phyloP scores from a whole-genome alignment of 1,140 invertebrate genomes.

The Charaxes varanes region DNA sequence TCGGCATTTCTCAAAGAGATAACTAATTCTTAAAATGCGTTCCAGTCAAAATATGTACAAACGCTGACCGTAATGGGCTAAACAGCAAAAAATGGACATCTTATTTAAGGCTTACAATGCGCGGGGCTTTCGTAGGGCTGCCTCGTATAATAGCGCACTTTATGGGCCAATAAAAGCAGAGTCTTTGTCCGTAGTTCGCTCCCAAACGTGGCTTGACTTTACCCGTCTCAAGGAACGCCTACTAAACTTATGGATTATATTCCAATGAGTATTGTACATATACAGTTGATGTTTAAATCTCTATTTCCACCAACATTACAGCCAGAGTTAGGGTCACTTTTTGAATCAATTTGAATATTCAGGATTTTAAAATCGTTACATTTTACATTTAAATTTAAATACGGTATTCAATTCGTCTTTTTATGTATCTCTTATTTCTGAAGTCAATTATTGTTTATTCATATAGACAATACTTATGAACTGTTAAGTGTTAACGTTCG shows the following conservation, averaged over 20 bases:
- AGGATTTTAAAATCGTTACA: too few relatives aligned
- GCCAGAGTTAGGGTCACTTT: too few relatives aligned
- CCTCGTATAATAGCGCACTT: constrained; percentile 54
- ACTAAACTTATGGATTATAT: constrained; percentile 21
- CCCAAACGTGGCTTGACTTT: constrained; percentile 44
- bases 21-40: constrained; percentile 38
- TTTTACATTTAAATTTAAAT: too few relatives aligned
- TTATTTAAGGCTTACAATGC: constrained; percentile 67
- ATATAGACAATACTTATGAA: too few relatives aligned
- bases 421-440: too few relatives aligned
- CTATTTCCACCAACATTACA: not conserved
- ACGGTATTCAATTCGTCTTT: too few relatives aligned
- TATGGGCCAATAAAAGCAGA: constrained; percentile 54
- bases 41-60: constrained; percentile 70
- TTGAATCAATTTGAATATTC: too few relatives aligned
- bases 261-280: constrained; percentile 15
- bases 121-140: constrained; percentile 46
- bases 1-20: constrained; percentile 43
- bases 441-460: too few relatives aligned
- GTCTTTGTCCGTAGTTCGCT: constrained; percentile 55
- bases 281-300: too few relatives aligned
- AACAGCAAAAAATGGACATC: constrained; percentile 68
- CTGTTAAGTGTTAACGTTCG: too few relatives aligned
- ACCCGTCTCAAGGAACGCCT: constrained; percentile 24
- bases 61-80: constrained; percentile 54